Percentiles rank a stretch among this genome's conserved stretches.
Conservation (phyloP, 2,113 vertebrate genomes). For the Oncorhynchus kisutch region DNA sequence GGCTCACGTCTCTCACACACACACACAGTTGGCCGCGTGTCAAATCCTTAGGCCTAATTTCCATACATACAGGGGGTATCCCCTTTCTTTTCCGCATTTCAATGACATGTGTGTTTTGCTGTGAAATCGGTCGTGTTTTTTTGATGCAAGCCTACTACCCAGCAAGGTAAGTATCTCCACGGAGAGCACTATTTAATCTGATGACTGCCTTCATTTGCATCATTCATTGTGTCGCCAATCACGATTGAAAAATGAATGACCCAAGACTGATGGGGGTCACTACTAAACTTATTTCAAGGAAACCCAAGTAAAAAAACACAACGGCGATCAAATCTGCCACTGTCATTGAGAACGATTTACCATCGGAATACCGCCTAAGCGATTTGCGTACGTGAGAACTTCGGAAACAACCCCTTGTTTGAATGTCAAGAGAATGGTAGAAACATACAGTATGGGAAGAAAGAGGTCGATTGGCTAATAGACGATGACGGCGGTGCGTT, state of each 20-base stretch:
- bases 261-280: neutral
- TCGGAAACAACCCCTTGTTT: no score
- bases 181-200: neutral
- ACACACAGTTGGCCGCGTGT: neutral
- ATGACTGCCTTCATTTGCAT: neutral
- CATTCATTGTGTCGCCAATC: neutral
- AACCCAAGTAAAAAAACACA: neutral
- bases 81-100: conserved; percentile 18
- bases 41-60: neutral
- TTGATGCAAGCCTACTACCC: neutral
- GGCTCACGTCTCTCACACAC: conserved; percentile 6
- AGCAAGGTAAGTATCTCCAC: neutral
- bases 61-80: conserved; percentile 5
- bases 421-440: neutral
- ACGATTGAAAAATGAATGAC: neutral
- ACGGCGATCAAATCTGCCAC: neutral
- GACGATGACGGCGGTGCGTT: conserved; percentile 5
- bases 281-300: neutral
- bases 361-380: neutral
- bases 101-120: neutral
- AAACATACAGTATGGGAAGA: conserved; percentile 25
- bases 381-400: neutral
- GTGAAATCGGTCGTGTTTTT: neutral
- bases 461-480: conserved; percentile 5
- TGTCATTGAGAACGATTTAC: neutral